These are phyloP conservation scores for Nephrotoma appendiculata DNA, from an alignment of 2,888 invertebrate species.

Conservation along the genomic window DNA sequence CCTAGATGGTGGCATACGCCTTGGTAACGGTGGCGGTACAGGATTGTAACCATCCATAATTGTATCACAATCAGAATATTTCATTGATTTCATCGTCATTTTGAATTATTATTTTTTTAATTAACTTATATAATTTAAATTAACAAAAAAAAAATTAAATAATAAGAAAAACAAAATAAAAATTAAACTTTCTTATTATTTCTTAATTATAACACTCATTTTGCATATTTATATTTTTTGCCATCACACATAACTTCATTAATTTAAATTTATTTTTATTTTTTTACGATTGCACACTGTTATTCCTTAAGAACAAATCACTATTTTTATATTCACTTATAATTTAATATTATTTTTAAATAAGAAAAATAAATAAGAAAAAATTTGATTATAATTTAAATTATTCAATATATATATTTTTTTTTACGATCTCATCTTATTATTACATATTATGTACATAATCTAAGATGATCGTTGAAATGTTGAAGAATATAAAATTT, in stretches of 20 bases:
- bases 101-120: constrained; percentile 7
- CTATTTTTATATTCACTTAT: neutral
- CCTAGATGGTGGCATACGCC: constrained; percentile 31
- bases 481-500: neutral
- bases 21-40: constrained; percentile 32
- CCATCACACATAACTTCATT: neutral
- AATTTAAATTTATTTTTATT: neutral
- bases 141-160: neutral
- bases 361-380: neutral
- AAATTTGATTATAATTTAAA: neutral
- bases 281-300: neutral
- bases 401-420: neutral
- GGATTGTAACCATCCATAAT: constrained; percentile 36
- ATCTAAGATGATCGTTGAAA: neutral
- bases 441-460: neutral
- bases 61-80: constrained; percentile 36
- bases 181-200: neutral
- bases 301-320: neutral
- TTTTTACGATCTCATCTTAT: neutral
- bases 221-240: neutral
- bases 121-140: neutral
- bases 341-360: neutral
- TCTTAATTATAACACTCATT: neutral
- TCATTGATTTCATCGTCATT: constrained; percentile 36
- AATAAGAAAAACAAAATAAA: neutral